Percentiles rank a stretch among this genome's conserved stretches.
Conservation (phyloP, 2,113 vertebrate species). For the Ammospiza nelsoni region DNA sequence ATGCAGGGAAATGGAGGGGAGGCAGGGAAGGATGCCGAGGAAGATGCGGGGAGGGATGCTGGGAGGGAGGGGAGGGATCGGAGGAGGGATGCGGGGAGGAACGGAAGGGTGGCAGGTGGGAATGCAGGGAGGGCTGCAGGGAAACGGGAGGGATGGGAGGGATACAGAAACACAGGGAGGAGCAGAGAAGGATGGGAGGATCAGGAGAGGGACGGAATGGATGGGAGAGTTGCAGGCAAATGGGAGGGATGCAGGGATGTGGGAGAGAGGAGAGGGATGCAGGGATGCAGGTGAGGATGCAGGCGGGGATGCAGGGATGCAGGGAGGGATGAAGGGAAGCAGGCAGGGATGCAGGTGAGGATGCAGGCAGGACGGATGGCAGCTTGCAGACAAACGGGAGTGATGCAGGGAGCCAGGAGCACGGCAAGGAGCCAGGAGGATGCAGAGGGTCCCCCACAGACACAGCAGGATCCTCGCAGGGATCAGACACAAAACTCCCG, state of each 20-base stretch:
- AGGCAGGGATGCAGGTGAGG: neutral
- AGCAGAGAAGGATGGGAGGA: neutral
- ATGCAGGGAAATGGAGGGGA: neutral
- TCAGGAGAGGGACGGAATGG: neutral
- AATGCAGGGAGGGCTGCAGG: neutral
- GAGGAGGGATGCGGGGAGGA: neutral
- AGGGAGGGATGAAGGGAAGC: neutral
- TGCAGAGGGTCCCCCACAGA: fast-evolving
- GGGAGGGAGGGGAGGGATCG: neutral
- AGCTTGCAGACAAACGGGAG: neutral
- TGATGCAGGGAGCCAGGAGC: neutral
- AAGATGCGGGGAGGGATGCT: neutral
- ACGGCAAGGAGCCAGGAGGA: neutral
- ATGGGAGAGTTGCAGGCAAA: neutral
- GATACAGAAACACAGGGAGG: neutral
- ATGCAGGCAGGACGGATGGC: neutral
- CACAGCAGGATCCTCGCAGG: neutral
- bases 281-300: neutral
- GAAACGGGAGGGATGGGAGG: neutral
- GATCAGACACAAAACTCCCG: neutral
- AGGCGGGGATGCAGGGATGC: neutral
- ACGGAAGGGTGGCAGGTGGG: neutral
- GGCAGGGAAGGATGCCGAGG: too few relatives aligned
- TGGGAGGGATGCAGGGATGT: neutral
- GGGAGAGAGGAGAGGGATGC: neutral